Evolutionary conservation across 2,113 vertebrate species (phyloP).

Genomic region (Oryctolagus cuniculus): DNA sequence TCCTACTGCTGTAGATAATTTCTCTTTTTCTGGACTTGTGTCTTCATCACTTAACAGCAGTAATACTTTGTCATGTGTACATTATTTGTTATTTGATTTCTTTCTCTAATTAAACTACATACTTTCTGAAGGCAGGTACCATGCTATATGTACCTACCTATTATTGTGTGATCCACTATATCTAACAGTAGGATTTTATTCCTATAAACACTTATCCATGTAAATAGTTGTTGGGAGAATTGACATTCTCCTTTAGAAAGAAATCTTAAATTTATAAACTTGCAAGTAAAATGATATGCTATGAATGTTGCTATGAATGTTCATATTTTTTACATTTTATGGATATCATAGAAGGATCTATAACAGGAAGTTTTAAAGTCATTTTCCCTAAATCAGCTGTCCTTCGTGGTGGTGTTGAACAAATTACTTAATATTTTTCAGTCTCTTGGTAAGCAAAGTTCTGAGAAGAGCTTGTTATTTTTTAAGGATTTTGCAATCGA

Average conservation of each 20-base stretch:
- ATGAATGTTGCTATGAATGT: not conserved
- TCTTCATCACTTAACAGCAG: not conserved
- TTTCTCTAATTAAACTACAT: not conserved
- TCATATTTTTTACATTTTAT: not conserved
- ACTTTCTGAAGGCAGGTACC: not conserved
- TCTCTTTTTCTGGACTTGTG: not conserved
- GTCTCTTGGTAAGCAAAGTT: slow-evolving; percentile 24
- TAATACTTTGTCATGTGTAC: not conserved
- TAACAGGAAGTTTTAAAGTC: not conserved
- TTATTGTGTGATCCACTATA: too few relatives aligned
- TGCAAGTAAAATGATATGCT: not conserved
- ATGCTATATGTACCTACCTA: not conserved
- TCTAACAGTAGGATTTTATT: not conserved
- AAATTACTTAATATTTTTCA: slow-evolving; percentile 36
- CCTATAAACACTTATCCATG: too few relatives aligned
- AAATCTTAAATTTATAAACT: not conserved
- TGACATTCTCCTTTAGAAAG: not conserved
- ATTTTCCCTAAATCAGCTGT: not conserved
- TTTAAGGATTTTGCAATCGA: slow-evolving; percentile 61
- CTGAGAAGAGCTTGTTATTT: slow-evolving; percentile 37
- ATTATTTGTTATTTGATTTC: not conserved
- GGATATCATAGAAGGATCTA: not conserved
- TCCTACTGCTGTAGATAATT: not conserved
- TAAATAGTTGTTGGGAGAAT: not conserved
- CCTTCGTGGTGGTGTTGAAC: not conserved